phyloP scores from a whole-genome alignment of 92 coral and sea anemone species.

The Epizoanthus rinbou region DNA sequence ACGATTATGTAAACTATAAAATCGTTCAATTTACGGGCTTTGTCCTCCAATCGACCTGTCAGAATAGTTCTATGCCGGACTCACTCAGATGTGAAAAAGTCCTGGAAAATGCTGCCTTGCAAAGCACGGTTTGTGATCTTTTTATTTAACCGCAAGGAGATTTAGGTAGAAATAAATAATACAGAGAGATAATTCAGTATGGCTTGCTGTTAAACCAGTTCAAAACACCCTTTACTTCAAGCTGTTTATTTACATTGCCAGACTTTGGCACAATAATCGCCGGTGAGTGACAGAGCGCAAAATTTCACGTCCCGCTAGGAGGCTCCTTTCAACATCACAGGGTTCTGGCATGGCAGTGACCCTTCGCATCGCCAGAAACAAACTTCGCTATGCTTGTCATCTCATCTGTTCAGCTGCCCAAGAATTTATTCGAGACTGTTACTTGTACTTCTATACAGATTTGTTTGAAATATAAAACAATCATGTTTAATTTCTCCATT shows the following conservation, averaged over 20 bases:
- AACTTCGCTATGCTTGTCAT: neutral
- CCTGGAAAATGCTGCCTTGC: neutral
- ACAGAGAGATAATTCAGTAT: constrained; percentile 67
- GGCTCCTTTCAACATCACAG: constrained; percentile 28
- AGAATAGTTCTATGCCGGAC: constrained; percentile 15
- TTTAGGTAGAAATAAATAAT: constrained; percentile 27
- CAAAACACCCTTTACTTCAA: constrained; percentile 84
- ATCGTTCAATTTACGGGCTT: constrained; percentile 90
- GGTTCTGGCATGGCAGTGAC: constrained; percentile 37
- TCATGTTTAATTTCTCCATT: constrained; percentile 12
- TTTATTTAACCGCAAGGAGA: constrained; percentile 27
- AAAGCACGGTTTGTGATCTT: neutral
- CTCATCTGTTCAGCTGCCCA: neutral
- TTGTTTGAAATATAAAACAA: constrained; percentile 8
- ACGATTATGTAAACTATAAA: constrained; percentile 93
- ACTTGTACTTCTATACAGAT: neutral
- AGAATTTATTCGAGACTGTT: neutral
- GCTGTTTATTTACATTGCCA: constrained; percentile 79
- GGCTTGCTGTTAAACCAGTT: constrained; percentile 83
- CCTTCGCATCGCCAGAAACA: neutral
- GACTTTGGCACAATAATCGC: constrained; percentile 59
- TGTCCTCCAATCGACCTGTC: constrained; percentile 38
- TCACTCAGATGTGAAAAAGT: constrained; percentile 12
- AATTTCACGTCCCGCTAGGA: constrained; percentile 29
- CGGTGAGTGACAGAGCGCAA: constrained; percentile 49